Conservation (phyloP, 2,113 vertebrate species). For the Acrocephalus arundinaceus region DNA sequence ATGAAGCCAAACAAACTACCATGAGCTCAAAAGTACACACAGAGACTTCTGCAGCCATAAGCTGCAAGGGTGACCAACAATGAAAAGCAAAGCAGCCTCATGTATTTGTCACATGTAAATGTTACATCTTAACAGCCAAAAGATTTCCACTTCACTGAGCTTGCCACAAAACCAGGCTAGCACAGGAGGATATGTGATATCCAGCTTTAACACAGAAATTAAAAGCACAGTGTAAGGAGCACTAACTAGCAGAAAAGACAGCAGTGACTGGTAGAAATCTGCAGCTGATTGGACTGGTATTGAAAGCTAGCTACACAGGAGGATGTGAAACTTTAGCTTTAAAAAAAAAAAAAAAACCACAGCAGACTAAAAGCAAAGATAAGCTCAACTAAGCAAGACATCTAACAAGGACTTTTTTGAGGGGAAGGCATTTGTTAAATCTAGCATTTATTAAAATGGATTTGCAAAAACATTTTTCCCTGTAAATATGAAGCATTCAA, state of each 20-base stretch:
- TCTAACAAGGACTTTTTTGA: neutral
- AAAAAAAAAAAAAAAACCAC: neutral
- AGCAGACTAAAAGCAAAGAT: constrained; percentile 21
- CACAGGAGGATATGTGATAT: neutral
- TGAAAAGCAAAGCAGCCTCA: neutral
- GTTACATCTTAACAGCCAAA: neutral
- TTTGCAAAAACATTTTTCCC: neutral
- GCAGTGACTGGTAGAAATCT: neutral
- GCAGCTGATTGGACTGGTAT: neutral
- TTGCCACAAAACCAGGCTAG: neutral
- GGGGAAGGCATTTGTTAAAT: neutral
- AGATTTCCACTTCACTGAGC: neutral
- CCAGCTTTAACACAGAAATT: neutral
- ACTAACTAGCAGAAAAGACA: neutral
- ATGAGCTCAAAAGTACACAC: neutral
- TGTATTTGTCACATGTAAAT: neutral
- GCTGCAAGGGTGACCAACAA: neutral
- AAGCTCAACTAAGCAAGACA: neutral
- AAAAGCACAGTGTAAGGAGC: neutral
- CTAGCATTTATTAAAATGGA: neutral
- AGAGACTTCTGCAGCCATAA: neutral
- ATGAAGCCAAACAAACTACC: neutral
- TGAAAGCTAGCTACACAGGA: neutral
- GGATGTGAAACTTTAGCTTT: neutral
- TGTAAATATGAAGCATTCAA: neutral